Base-by-base conservation (phyloP, 2,113 vertebrate species). In the Oceanites oceanicus region DNA sequence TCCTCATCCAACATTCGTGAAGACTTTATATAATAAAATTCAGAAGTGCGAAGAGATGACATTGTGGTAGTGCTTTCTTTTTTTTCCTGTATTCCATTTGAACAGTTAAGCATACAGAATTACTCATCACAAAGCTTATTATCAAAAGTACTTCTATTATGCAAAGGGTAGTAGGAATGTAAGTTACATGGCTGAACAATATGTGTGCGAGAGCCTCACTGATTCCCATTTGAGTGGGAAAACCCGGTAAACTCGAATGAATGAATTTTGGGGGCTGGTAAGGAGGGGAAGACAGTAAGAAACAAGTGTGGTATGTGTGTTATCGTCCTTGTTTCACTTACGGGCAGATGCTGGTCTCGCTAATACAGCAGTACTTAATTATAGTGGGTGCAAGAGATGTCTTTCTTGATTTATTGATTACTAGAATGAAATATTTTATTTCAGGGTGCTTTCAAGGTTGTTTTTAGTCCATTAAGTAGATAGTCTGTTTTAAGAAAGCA, bases 401-500 rank as follows among this genome's bases (percentile, higher is more conserved):
- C 22, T 61, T 26, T 38, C n/a, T n/a, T n/a, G n/a, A n/a, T n/a
- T n/a, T n/a, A n/a, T 88, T 30, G 4, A 44, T 83, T 27, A 34
- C 14, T 59, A 8, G n/a, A 70, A 78, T 49, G 36, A 81, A 91
- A 58, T 80, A 77, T 56, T 85, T 87, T 36, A 72, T 80, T 92
- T 88, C 34, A 42, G 15, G 25, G 34, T 77, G 44, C 56, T 84
- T 86, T 75, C 70, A 88, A 32, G 89, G 17, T 73, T 75, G 11
- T 65, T 90, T 82, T 92, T 90, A 86, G 71, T 66, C 59, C 75
- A 62, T 92, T 94, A 88, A 80, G 44, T 87, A 82, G 58, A 76
- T 61, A 63, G 52, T 21, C 26, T 94, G 32, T 34, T 86, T 77
- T 38, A 93, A 92, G 82, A 70, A 94, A 50, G 34, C 66, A 40